Percentiles rank a stretch among this genome's conserved stretches.
Conservation (phyloP, 2,113 vertebrate genomes). For the Lichenostomus cassidix region DNA sequence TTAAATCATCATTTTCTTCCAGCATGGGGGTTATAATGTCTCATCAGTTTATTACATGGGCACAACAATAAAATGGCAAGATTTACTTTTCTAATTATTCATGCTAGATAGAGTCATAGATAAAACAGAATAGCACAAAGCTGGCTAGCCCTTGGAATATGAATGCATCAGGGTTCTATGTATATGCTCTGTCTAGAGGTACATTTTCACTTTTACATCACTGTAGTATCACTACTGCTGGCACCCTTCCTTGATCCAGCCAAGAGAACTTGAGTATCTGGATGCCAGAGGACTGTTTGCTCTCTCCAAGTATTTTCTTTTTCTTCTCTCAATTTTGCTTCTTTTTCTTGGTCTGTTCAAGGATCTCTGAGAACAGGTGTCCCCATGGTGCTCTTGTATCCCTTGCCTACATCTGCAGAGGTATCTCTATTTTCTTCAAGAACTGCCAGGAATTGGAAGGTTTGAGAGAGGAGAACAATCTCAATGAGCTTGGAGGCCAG, state of each 20-base stretch:
- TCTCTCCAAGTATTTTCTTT: neutral
- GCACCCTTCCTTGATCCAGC: neutral
- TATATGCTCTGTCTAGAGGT: neutral
- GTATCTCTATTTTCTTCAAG: neutral
- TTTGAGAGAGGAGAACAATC: neutral
- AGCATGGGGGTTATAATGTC: neutral
- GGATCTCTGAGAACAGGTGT: neutral
- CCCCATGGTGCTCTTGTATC: neutral
- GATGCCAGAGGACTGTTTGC: neutral
- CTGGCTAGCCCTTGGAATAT: neutral
- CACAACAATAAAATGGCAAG: neutral
- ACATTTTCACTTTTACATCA: neutral
- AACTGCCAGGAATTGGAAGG: neutral
- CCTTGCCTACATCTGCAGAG: neutral
- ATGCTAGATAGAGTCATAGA: neutral
- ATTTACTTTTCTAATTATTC: neutral
- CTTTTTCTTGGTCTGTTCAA: neutral
- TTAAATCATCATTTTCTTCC: neutral
- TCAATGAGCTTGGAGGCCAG: neutral
- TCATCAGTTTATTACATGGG: neutral
- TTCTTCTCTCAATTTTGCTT: neutral
- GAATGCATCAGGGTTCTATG: neutral
- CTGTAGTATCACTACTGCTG: neutral
- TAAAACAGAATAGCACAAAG: neutral
- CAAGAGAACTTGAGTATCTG: neutral